Percentiles rank a stretch among this genome's conserved stretches.
Conservation (phyloP, 2,888 invertebrate species). For the Tetragonula carbonaria region DNA sequence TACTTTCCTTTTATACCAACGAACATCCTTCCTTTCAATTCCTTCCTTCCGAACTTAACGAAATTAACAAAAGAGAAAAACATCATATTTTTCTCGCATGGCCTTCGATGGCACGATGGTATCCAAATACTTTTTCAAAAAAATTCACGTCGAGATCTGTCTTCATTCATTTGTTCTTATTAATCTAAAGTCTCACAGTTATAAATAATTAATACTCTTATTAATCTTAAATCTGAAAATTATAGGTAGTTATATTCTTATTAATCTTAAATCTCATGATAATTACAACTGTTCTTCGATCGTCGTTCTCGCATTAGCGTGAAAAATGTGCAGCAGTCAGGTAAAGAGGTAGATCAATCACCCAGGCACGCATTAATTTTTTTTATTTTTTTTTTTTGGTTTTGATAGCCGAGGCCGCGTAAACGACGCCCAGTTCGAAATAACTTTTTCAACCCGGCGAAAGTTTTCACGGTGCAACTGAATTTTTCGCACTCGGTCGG, state of each 20-base stretch:
- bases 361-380: conserved; percentile 40
- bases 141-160: too few species aligned
- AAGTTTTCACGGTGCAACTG: conserved; percentile 14
- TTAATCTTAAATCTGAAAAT: background rate
- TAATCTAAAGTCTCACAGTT: too few species aligned
- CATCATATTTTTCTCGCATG: too few species aligned
- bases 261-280: background rate
- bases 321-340: background rate
- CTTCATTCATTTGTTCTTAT: too few species aligned
- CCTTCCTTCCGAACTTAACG: too few species aligned
- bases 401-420: conserved; percentile 22
- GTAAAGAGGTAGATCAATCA: background rate
- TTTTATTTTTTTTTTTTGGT: conserved; percentile 35
- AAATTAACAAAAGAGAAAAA: too few species aligned
- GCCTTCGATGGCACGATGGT: too few species aligned
- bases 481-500: background rate
- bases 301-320: background rate
- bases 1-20: too few species aligned
- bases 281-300: background rate
- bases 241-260: background rate
- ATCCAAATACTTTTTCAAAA: too few species aligned
- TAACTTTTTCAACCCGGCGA: conserved; percentile 4
- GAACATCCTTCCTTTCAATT: too few species aligned
- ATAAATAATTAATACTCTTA: background rate
- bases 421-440: background rate